phyloP scores from a whole-genome alignment of 92 coral and sea anemone species.

The Porites evermanni region DNA sequence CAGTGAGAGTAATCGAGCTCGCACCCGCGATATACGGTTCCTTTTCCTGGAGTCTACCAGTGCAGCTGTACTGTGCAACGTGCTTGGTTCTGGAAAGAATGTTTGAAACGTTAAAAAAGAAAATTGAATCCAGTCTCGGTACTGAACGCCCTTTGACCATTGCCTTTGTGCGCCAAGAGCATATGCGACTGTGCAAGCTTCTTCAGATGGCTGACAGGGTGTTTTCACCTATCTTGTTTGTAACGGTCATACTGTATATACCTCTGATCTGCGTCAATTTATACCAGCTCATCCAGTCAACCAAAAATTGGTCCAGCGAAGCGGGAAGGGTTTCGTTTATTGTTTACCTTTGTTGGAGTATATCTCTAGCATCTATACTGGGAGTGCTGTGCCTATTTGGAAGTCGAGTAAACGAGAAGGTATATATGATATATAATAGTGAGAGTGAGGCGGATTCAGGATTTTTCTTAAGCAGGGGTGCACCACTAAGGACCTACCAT shows the following conservation, averaged over 20 bases:
- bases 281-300: background rate
- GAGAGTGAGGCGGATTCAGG: too few species aligned
- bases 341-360: conserved; percentile 17
- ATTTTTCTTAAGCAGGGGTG: too few species aligned
- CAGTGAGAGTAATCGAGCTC: conserved; percentile 7
- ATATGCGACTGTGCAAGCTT: conserved; percentile 6
- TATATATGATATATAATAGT: too few species aligned
- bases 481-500: too few species aligned
- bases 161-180: conserved; percentile 8
- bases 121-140: background rate
- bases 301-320: background rate
- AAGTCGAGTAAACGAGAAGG: conserved; percentile 25
- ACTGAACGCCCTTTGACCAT: background rate
- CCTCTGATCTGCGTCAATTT: conserved; percentile 9
- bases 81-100: conserved; percentile 18
- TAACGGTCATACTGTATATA: background rate
- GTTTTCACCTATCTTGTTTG: conserved; percentile 12
- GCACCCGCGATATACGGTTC: background rate
- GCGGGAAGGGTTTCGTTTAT: background rate
- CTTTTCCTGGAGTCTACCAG: conserved; percentile 5
- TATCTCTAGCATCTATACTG: background rate
- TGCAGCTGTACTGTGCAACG: background rate
- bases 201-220: conserved; percentile 19
- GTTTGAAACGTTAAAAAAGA: background rate
- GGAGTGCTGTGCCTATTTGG: conserved; percentile 12